A percentile compares a stretch with the other conserved stretches of the same genome.
Conservation (phyloP, 2,113 vertebrate genomes). For the Esox niger region DNA sequence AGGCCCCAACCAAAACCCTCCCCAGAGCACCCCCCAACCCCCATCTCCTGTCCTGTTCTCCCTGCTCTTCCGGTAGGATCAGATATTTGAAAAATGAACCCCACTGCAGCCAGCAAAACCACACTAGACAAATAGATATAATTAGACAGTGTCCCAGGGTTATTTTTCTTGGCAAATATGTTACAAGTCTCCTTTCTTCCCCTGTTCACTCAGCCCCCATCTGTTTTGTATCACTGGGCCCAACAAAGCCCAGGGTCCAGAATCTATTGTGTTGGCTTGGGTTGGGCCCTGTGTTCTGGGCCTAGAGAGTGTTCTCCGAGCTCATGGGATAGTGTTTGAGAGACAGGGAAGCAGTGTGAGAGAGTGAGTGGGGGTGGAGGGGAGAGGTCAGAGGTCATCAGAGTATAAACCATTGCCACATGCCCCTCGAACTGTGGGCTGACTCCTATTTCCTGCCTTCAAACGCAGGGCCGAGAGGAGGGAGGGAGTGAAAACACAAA, state of each 20-base stretch:
- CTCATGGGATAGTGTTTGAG: slow-evolving; percentile 70
- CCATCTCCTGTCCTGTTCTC: slow-evolving; percentile 47
- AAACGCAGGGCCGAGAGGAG: slow-evolving; percentile 76
- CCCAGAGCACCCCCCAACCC: slow-evolving; percentile 18
- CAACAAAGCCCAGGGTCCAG: slow-evolving; percentile 65
- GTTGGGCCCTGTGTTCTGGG: slow-evolving; percentile 44
- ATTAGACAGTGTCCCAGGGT: slow-evolving; percentile 75
- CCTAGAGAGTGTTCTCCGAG: slow-evolving; percentile 51
- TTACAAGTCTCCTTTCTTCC: slow-evolving; percentile 74
- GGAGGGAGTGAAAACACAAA: slow-evolving; percentile 81
- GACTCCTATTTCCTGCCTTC: slow-evolving; percentile 89
- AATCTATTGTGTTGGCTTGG: slow-evolving; percentile 56
- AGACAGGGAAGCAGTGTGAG: slow-evolving; percentile 68
- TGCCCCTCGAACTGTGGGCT: slow-evolving; percentile 78
- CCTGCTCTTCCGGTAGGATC: slow-evolving; percentile 58
- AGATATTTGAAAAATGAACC: slow-evolving; percentile 74
- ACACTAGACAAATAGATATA: slow-evolving; percentile 79
- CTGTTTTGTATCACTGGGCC: slow-evolving; percentile 78
- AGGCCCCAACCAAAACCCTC: slow-evolving; percentile 39
- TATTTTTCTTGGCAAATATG: slow-evolving; percentile 86
- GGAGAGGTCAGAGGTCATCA: slow-evolving; percentile 56
- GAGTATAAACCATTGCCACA: slow-evolving; percentile 83
- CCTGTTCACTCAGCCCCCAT: slow-evolving; percentile 64
- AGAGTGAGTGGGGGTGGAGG: slow-evolving; percentile 54
- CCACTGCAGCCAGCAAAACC: slow-evolving; percentile 64